phyloP scores from a whole-genome alignment of 2,888 invertebrate genomes.

The Macrosiphum euphorbiae region DNA sequence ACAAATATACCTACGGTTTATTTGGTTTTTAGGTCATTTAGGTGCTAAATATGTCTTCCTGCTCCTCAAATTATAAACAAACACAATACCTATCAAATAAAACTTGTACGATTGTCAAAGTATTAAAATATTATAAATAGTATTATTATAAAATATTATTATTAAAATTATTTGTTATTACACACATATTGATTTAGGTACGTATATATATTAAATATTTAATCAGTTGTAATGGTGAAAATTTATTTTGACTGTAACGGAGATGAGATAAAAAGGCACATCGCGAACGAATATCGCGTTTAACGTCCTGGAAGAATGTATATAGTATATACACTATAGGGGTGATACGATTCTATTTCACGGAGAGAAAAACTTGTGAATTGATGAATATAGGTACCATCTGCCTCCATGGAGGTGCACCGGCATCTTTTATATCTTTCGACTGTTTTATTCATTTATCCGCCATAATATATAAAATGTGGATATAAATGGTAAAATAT shows the following conservation, averaged over 20 bases:
- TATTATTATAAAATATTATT: neutral
- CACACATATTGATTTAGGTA: neutral
- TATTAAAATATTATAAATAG: neutral
- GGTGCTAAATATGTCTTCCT: no score
- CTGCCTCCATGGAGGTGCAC: neutral
- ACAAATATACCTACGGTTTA: no score
- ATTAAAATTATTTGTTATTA: neutral
- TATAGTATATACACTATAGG: neutral
- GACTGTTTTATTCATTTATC: neutral
- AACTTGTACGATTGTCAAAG: neutral
- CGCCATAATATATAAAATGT: neutral
- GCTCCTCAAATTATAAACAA: neutral
- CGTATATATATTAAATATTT: neutral
- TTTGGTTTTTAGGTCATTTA: no score
- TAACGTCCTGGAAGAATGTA: slow-evolving; percentile 19
- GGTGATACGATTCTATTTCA: neutral
- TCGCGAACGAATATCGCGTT: neutral
- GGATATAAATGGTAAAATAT: neutral
- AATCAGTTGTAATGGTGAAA: neutral
- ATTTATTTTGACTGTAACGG: neutral
- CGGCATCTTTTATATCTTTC: neutral
- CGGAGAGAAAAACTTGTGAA: neutral
- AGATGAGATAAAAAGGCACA: neutral
- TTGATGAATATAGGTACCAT: neutral
- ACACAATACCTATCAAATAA: neutral